A percentile compares a stretch with the other conserved stretches of the same genome.
phyloP scores from a whole-genome alignment of 1,140 invertebrate species.

The Pemphigus obesinymphae region DNA sequence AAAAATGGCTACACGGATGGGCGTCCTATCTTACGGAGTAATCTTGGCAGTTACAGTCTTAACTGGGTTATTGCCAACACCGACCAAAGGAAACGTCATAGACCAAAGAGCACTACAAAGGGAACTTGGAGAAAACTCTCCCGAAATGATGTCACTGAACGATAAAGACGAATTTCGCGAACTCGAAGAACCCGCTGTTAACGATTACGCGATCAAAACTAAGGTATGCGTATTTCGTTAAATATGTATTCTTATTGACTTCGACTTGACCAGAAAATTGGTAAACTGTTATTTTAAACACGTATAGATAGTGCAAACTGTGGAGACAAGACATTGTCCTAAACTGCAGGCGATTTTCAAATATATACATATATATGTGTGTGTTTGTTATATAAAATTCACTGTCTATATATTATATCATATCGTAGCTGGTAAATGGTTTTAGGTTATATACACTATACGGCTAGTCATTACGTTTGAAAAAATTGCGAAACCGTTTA shows the following conservation, averaged over 20 bases:
- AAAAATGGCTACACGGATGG: neutral
- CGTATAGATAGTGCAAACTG: too few relatives aligned
- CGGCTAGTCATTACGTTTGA: too few relatives aligned
- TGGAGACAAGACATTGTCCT: too few relatives aligned
- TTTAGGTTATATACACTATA: too few relatives aligned
- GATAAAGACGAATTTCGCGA: conserved; percentile 13
- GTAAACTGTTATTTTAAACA: too few relatives aligned
- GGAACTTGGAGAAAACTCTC: conserved; percentile 10
- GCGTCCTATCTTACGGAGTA: neutral
- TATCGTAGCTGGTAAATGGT: too few relatives aligned
- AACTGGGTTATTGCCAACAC: neutral
- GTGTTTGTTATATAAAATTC: too few relatives aligned
- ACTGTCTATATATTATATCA: too few relatives aligned
- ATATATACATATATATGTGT: too few relatives aligned
- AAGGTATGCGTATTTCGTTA: neutral
- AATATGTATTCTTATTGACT: neutral
- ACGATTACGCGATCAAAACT: neutral
- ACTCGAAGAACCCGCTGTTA: neutral
- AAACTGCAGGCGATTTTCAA: too few relatives aligned
- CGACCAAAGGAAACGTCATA: neutral
- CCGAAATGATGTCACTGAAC: conserved; percentile 8
- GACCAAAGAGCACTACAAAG: conserved; percentile 10
- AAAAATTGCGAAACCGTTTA: neutral
- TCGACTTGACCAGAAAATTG: too few relatives aligned
- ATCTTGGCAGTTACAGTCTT: neutral